Conservation (phyloP, 2,797 vertebrate genomes). For the Loris lydekkerianus region DNA sequence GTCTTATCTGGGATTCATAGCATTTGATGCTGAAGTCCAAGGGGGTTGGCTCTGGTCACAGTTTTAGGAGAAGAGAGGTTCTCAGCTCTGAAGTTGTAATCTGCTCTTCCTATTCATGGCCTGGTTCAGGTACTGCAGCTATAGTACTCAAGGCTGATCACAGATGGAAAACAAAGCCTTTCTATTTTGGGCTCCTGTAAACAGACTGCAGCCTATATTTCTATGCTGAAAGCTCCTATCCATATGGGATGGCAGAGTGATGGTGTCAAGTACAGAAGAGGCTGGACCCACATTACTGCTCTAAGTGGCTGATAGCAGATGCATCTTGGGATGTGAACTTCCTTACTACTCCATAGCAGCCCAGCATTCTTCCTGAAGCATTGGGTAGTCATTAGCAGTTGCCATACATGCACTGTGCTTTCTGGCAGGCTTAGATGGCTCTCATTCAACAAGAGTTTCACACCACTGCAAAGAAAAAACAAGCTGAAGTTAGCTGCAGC, state of each 20-base stretch:
- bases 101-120: neutral
- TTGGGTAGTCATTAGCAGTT: neutral
- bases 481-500: neutral
- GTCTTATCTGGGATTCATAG: neutral
- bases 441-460: neutral
- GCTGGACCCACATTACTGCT: neutral
- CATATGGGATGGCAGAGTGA: neutral
- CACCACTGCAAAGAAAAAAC: neutral
- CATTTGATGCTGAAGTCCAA: neutral
- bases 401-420: neutral
- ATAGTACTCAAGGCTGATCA: neutral
- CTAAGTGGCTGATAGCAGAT: neutral
- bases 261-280: neutral
- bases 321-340: neutral
- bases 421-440: neutral
- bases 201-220: neutral
- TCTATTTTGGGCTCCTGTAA: neutral
- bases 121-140: neutral
- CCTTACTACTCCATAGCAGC: neutral
- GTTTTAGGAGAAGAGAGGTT: no score
- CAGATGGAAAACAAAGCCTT: conserved; percentile 19
- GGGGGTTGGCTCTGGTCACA: neutral
- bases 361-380: neutral
- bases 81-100: neutral
- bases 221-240: neutral